phyloP scores from a whole-genome alignment of 2,113 vertebrate species.

The Elgaria multicarinata region DNA sequence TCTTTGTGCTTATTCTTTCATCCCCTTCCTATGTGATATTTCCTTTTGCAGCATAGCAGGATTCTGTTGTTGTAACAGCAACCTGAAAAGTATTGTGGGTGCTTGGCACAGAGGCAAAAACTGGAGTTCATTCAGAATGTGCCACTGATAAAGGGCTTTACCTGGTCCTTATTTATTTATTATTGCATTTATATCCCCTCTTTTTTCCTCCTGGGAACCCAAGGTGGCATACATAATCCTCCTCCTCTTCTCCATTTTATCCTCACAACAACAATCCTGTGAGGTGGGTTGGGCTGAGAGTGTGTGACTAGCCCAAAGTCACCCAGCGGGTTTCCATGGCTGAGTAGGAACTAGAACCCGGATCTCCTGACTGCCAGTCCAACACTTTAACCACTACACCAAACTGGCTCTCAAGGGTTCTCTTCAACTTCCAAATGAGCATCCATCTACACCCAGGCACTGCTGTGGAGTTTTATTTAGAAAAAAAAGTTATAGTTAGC shows the following conservation, averaged over 20 bases:
- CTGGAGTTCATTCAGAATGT: not conserved
- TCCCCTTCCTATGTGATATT: not conserved
- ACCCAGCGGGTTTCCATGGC: no score
- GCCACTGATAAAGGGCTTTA: not conserved
- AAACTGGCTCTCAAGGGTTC: no score
- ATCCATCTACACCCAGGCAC: rapidly evolving
- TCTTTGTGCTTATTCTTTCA: not conserved
- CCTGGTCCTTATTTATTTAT: not conserved
- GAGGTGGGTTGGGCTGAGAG: no score
- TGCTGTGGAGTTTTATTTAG: not conserved
- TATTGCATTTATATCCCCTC: no score
- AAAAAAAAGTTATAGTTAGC: not conserved
- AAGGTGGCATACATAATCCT: no score
- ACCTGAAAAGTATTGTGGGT: not conserved
- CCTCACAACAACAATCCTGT: no score
- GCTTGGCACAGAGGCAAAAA: not conserved
- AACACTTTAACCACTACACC: no score
- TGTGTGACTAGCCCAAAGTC: no score
- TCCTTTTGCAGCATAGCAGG: not conserved
- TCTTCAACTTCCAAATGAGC: not conserved
- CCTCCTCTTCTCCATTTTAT: no score
- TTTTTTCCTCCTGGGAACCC: no score
- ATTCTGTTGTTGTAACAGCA: not conserved
- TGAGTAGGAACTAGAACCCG: no score
- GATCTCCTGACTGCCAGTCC: no score